Base-by-base conservation (phyloP, 2,113 vertebrate genomes). In the Cryptomyrus ogoouensis region DNA sequence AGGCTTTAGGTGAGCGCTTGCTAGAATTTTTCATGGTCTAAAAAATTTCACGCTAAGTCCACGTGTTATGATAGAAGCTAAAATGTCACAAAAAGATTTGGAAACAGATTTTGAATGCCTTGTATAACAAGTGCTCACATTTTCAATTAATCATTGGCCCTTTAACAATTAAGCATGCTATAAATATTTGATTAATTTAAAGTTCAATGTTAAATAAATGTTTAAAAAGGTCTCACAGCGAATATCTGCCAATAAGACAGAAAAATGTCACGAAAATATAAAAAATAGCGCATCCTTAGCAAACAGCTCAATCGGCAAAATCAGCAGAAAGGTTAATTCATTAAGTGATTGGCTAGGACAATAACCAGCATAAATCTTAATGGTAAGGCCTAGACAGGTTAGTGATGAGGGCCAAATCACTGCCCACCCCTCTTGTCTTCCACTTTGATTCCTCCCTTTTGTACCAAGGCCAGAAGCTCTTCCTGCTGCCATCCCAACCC, bases 121-220 rank as follows among this genome's bases (percentile, higher is more conserved):
- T 27, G 35, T 19, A 77, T 35, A 39, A 77, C 35, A 35, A 77
- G 27, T 17, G 15, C 12, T 77, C 27, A 10, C 70, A 77, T 77
- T 77, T 39, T 77, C 70, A 77, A 39, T 77, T 39, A 77, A 39
- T 77, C 31, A 39, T 77, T 77, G 31, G 70, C 70, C 70, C 70
- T 77, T 77, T 42, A 42, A 80, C 74, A 39, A 80, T 80, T 80
- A 80, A 42, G 35, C 74, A 80, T 80, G 74, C 74, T 80, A 80
- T 80, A 80, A 80, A 80, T 80, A 80, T 80, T 42, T 80, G 35
- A 42, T 80, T 19, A 31, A 70, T 70, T 31, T 70, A 39, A 80
- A 80, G 74, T 42, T 80, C 31, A 42, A 39, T 39, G 35, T 42
- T 42, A 80, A 80, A 80, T 80, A 80, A 80, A 70, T 70, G 62